A percentile compares a stretch with the other conserved stretches of the same genome.
Conservation (phyloP, 2,888 invertebrate species). For the Chalcosyrphus nemorum region DNA sequence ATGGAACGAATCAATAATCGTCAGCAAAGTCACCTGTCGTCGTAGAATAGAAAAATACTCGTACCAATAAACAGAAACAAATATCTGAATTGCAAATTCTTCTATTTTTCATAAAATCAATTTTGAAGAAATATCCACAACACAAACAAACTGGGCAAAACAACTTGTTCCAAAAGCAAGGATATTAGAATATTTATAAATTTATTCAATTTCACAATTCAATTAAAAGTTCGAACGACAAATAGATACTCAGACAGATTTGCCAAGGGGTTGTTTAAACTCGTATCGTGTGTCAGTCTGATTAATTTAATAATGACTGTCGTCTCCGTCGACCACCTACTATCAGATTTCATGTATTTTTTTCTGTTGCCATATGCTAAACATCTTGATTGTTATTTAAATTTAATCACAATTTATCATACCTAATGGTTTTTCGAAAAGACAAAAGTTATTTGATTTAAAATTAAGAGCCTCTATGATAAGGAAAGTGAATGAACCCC, state of each 20-base stretch:
- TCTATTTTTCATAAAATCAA: background rate
- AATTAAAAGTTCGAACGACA: background rate
- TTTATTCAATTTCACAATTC: slow-evolving; percentile 22
- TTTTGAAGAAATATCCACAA: slow-evolving; percentile 1
- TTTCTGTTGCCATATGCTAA: background rate
- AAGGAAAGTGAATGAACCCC: slow-evolving; percentile 13
- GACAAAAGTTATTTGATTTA: background rate
- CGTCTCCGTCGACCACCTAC: background rate
- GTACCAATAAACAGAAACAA: background rate
- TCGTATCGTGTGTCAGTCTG: background rate
- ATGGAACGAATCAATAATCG: background rate
- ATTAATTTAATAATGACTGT: background rate
- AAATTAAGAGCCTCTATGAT: background rate
- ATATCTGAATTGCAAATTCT: slow-evolving; percentile 29
- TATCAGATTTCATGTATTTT: background rate
- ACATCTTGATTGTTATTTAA: slow-evolving; percentile 8
- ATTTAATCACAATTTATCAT: background rate
- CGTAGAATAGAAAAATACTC: background rate
- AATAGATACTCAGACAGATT: background rate
- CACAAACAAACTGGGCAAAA: background rate
- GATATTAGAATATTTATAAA: slow-evolving; percentile 5
- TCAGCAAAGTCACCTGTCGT: slow-evolving; percentile 24
- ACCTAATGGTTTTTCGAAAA: background rate
- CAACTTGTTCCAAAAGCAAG: background rate
- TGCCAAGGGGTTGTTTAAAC: background rate